Base-by-base conservation (phyloP, 2,797 vertebrate genomes). In the Lacerta viridis region DNA sequence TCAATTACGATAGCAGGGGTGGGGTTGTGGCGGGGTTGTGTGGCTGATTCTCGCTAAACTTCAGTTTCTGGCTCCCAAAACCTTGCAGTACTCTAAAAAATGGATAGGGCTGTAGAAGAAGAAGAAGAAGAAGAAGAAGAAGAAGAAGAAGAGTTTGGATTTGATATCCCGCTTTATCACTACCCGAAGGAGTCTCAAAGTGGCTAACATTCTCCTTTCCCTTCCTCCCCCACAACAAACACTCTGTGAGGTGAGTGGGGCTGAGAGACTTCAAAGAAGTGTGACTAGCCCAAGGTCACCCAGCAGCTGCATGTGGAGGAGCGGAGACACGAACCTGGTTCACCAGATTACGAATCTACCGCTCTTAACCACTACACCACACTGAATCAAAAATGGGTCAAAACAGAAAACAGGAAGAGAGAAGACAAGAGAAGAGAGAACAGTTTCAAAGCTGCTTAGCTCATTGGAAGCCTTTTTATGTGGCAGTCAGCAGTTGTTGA, bases 381-480 rank as follows among this genome's bases (percentile, higher is more conserved):
- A 82, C 80, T 36, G 72, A 87, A 88, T 90, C 59, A 93, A 91
- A 93, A 82, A 50, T n/a, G 15, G 1, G 77, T 75, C n/a, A 76
- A 92, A 93, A 25, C 43, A 88, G 78, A 91, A 92, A 92, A 90
- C 55, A 80, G 80, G 80, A 61, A 7, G 55, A 89, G 66, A 8
- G 25, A 9, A 69, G 33, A 43, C 0, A 13, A 87, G 86, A 85
- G 66, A 85, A 39, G 3, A 23, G 9, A 68, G 74, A 77, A 27
- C 27, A 88, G 80, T 71, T 92, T 95, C 75, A 92, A 78, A 93
- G 88, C 69, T 2, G 0, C 66, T 4, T 79, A 90, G 85, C n/a
- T 4, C 0, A 79, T 64, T 87, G 86, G 86, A 94, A 95, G 61
- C 27, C 76, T 95, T 95, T 94, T 94, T 74, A 86, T 85, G 33